Base-by-base conservation (phyloP, 1,140 invertebrate genomes). In the Aphaenogaster floridana region DNA sequence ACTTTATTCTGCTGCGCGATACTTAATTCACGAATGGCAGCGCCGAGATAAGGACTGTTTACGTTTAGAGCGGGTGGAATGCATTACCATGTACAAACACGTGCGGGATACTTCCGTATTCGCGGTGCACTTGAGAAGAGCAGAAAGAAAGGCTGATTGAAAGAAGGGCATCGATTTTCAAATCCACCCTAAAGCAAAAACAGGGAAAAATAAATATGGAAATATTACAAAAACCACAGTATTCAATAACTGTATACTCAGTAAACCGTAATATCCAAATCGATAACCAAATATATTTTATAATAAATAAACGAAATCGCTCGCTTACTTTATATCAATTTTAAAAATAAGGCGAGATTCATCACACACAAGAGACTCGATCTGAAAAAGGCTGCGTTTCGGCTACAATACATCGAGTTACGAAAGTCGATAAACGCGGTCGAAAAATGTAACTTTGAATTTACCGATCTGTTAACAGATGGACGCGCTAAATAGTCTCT, bases 1-100 rank as follows among this genome's bases (percentile, higher is more conserved):
- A 61, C 69, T 84, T 61, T 61, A 74, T 74, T 84, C 42, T 50
- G 13, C 64, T 42, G 36, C 36, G 48, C 63, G 54, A 84, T 84
- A 74, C 69, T 84, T 84, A 61, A 74, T 84, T 84, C 68, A 84
- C 69, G 54, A 84, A 74, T 84, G 52, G 69, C 80, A 74, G 54
- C 80, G 28, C 69, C 42, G 69, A 74, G 69, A 84, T 84, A 84
- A 84, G 68, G 54, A 84, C 54, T 61, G 80, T 74, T 74, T 74
- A 42, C 80, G 69, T 61, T 84, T 61, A 45, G 69, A 84, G 28
- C 11, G 21, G 34, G 64, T 57, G 28, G 80, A 74, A 84, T 84
- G 80, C 69, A 84, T 84, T 74, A 84, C 80, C 80, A 83, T 74
- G 68, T 83, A 50, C 17, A 84, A 74, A 61, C 64, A 81, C 39